Evolutionary conservation across 2,113 vertebrate genomes (phyloP).

Genomic region (Petromus typicus): DNA sequence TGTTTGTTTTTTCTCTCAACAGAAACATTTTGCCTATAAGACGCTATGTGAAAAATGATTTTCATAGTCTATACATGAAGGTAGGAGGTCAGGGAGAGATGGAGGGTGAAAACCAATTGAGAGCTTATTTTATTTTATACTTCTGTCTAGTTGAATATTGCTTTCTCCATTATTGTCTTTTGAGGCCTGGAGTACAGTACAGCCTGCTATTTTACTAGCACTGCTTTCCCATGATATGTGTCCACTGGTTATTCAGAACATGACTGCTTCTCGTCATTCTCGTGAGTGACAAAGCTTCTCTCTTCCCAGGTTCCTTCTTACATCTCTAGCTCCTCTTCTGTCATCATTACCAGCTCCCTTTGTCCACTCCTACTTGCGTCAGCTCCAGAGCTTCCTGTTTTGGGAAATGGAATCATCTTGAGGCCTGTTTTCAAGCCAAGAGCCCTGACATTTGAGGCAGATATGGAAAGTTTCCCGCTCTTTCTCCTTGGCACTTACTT

Average conservation of each 20-base stretch:
- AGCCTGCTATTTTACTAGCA: neutral
- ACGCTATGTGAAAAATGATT: neutral
- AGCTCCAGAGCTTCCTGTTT: neutral
- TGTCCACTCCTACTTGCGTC: neutral
- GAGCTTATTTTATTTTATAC: slow-evolving; percentile 25
- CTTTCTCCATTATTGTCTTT: neutral
- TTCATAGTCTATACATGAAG: neutral
- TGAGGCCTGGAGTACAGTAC: neutral
- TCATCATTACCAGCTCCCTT: neutral
- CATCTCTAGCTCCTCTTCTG: neutral
- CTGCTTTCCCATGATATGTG: neutral
- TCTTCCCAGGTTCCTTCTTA: slow-evolving; percentile 15
- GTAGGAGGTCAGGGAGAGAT: neutral
- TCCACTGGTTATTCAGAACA: neutral
- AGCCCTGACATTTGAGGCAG: neutral
- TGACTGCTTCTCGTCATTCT: neutral
- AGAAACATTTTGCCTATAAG: slow-evolving; percentile 3
- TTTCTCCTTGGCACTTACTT: neutral
- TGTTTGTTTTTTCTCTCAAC: neutral
- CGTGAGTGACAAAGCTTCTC: neutral
- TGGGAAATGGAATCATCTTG: neutral
- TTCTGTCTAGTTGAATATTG: neutral
- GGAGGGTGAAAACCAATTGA: neutral
- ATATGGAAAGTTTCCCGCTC: neutral
- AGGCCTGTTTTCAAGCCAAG: slow-evolving; percentile 11